These are phyloP conservation scores for Heloderma charlesbogerti DNA, from an alignment of 2,113 vertebrate species.

Conservation along the genomic window DNA sequence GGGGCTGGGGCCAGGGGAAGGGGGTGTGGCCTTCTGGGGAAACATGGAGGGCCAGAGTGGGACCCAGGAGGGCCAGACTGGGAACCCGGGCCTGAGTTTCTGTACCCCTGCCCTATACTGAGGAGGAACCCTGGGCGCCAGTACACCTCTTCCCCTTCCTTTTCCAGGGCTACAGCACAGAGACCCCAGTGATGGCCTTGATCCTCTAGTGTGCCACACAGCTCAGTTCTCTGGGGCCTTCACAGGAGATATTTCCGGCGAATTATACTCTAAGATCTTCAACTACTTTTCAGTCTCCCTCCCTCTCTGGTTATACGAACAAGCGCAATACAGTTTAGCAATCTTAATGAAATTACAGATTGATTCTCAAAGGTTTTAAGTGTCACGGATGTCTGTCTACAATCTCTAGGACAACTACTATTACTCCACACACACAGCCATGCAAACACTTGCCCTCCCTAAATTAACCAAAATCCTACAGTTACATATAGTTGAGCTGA, in stretches of 20 bases:
- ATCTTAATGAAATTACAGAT: neutral
- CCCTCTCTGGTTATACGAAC: neutral
- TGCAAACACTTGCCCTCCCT: neutral
- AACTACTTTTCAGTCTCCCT: accelerated
- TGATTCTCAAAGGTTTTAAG: neutral
- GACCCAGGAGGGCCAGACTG: no score
- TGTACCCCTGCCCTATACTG: no score
- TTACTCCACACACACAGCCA: neutral
- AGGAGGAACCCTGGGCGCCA: neutral
- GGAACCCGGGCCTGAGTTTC: no score
- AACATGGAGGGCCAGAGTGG: no score
- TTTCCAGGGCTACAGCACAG: no score
- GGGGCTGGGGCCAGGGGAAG: no score
- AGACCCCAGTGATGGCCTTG: neutral
- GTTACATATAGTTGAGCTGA: slow-evolving; percentile 56
- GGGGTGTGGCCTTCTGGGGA: no score
- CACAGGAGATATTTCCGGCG: neutral
- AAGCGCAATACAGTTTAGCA: slow-evolving; percentile 2
- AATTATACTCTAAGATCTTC: neutral
- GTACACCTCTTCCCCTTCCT: no score
- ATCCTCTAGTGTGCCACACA: neutral
- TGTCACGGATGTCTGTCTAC: no score
- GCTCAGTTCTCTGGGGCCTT: neutral
- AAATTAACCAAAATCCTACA: slow-evolving; percentile 56
- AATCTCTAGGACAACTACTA: neutral